A percentile compares a stretch with the other conserved stretches of the same genome.
phyloP scores from a whole-genome alignment of 1,140 invertebrate species.

The Polypedilum vanderplanki region DNA sequence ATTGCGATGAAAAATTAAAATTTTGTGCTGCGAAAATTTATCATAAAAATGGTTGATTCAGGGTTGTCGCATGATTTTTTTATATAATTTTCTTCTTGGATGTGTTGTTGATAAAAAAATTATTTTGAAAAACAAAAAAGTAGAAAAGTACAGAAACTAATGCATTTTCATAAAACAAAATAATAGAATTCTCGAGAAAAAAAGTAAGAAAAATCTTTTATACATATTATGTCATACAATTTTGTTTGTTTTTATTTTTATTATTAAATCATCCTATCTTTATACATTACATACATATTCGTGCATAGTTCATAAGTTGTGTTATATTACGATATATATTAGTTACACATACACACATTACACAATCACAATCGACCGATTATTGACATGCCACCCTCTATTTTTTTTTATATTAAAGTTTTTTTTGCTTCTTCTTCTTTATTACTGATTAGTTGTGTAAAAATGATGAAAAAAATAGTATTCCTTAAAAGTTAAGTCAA shows the following conservation, averaged over 20 bases:
- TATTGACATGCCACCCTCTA: too few relatives aligned
- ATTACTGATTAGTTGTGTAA: too few relatives aligned
- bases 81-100: neutral
- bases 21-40: too few relatives aligned
- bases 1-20: too few relatives aligned
- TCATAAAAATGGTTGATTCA: conserved; percentile 22
- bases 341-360: too few relatives aligned
- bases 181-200: neutral
- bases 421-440: too few relatives aligned
- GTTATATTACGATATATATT: neutral
- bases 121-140: neutral
- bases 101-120: conserved; percentile 26
- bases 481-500: conserved; percentile 2
- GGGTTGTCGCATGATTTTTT: conserved; percentile 17
- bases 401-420: too few relatives aligned
- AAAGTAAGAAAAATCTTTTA: neutral
- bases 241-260: conserved; percentile 23
- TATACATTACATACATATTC: too few relatives aligned
- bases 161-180: conserved; percentile 2
- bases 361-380: too few relatives aligned
- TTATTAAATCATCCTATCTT: neutral
- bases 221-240: too few relatives aligned
- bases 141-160: neutral
- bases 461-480: neutral
- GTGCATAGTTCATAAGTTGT: conserved; percentile 18